Base-by-base conservation (phyloP, 2,113 vertebrate genomes). In the Galeopterus variegatus region DNA sequence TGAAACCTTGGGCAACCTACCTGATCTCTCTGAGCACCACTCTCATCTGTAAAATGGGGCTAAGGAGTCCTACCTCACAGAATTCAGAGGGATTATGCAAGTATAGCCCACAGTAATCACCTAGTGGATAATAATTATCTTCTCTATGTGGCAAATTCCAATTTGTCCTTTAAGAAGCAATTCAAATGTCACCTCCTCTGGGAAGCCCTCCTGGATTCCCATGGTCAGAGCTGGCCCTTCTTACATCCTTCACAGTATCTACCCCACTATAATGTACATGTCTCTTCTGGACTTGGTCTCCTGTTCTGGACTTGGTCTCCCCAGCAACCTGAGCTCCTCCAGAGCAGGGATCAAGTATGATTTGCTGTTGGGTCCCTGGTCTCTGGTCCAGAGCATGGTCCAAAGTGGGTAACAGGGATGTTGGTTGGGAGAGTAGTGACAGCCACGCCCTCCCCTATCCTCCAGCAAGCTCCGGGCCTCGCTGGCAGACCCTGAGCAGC, bases 391-490 rank as follows among this genome's bases (percentile, higher is more conserved):
- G 62, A 88, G 94, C 56, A 87, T 50, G 48, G 50, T 83, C 36
- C 45, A 52, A 64, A 62, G 19, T 45, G 58, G 72, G 93, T 82
- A 21, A 79, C 17, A 19, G 93, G 81, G 79, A 92, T 48, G 31
- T n/a, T 80, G 69, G 17, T 15, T 93, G 69, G 36, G 13, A 95
- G 73, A 89, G 21, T 41, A 23, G 50, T 92, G 67, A 95, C 54
- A 36, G 17, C 88, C 14, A n/a, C 1, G 11, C 56, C 41, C 48
- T 89, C 52, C 45, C 33, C 31, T 72, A 8, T 1, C 0, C 79
- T 1, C 67, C 97, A 99, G 99, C 91, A 98, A 98, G 50, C 99
- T 99, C 69, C 98, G 99, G 70, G 96, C 99, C 97, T 99, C 98
- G 0, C 98, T 99, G 96, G 98, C 96, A 10, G 99, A 99, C 93